phyloP scores from a whole-genome alignment of 2,888 invertebrate species.

The Acleris emargana region DNA sequence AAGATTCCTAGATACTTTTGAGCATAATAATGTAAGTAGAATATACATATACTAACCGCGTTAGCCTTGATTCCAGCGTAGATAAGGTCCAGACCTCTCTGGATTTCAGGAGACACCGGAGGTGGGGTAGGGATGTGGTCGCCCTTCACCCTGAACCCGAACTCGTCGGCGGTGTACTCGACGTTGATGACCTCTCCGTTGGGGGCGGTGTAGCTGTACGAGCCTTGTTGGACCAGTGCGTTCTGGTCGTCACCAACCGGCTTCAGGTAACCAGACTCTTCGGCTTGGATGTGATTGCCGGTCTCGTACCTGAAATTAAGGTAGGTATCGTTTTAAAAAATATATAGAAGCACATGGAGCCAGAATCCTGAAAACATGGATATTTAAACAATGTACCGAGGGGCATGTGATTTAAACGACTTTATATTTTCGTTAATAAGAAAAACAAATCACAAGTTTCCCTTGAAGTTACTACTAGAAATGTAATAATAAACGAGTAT shows the following conservation, averaged over 20 bases:
- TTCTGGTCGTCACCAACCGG: conserved; percentile 86
- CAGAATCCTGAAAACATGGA: too few relatives aligned
- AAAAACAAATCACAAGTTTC: too few relatives aligned
- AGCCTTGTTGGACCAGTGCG: conserved; percentile 90
- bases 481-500: too few relatives aligned
- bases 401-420: too few relatives aligned
- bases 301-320: conserved; percentile 88
- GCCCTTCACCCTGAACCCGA: conserved; percentile 91
- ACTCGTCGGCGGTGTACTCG: conserved; percentile 92
- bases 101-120: conserved; percentile 92
- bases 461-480: too few relatives aligned
- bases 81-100: conserved; percentile 93
- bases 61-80: conserved; percentile 90
- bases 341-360: too few relatives aligned
- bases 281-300: conserved; percentile 91
- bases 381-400: too few relatives aligned
- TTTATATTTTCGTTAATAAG: too few relatives aligned
- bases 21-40: too few relatives aligned
- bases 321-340: not conserved
- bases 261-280: conserved; percentile 91
- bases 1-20: too few relatives aligned
- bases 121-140: conserved; percentile 94
- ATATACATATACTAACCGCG: conserved; percentile 52
- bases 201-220: conserved; percentile 91
- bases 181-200: conserved; percentile 90